Base-by-base conservation (phyloP, 2,888 invertebrate genomes). In the Nymphalis urticae region DNA sequence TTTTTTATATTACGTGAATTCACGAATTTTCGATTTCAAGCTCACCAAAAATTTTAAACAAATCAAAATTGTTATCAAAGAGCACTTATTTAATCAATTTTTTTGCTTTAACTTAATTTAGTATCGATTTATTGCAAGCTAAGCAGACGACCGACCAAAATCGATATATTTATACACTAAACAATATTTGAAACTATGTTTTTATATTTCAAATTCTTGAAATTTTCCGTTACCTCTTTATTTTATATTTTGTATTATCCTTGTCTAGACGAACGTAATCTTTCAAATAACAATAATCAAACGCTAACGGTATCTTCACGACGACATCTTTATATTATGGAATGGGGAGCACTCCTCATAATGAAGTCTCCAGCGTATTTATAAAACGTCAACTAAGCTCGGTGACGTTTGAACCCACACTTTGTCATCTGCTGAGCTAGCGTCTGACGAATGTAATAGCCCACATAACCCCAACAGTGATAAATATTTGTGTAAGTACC, bases 371-470 rank as follows among this genome's bases (percentile, higher is more conserved):
- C 58, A 60, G 36, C 74, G 75, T 77, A 78, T 80, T 79, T 78
- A 81, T 79, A 77, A 81, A 78, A 77, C 75, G 80, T 76, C 75
- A 74, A 78, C 77, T 77, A 74, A 80, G 78, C 78, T 56, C 71
- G 50, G 66, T 21, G 66, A 27, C 53, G 68, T 68, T 64, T 62
- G 77, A 77, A 78, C 77, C 80, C 76, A 77, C 75, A 77, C 78
- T 79, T 77, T 75, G 75, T 70, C 73, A 77, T 77, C 75, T 75
- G 80, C 78, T 76, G 80, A 79, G 75, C 74, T 64, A 67, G 75
- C 76, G 76, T 77, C 77, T 80, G 64, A 75, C 73, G 77, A 73
- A 75, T 71, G 60, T 62, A 67, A 66, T 72, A 59, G 62, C 16
- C 54, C 19, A 58, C 58, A 32, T 32, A 17, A 42, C 36, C 56